Conservation (phyloP, 2,113 vertebrate species). For the Brachyhypopomus gauderio region DNA sequence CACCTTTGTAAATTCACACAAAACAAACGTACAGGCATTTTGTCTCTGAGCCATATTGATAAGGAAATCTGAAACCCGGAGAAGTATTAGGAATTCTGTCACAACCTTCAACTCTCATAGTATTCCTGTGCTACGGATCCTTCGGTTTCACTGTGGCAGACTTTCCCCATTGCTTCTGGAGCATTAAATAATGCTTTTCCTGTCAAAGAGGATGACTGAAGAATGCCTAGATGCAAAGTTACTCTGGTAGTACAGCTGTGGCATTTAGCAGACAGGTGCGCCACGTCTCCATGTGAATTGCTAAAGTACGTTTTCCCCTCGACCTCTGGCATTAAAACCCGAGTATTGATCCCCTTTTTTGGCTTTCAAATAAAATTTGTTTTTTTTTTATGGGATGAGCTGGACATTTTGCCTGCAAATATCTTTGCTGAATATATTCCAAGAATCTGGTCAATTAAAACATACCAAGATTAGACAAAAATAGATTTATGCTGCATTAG, state of each 20-base stretch:
- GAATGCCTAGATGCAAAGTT: neutral
- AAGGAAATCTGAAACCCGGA: neutral
- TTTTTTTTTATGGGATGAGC: slow-evolving; percentile 9
- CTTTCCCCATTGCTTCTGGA: neutral
- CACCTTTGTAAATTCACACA: neutral
- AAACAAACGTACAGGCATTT: neutral
- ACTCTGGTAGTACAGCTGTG: neutral
- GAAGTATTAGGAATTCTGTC: neutral
- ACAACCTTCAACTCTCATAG: neutral
- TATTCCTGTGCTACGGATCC: neutral
- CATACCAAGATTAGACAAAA: neutral
- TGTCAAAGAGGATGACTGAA: slow-evolving; percentile 5
- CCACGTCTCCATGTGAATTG: neutral
- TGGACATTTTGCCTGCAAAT: neutral
- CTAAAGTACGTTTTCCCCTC: neutral
- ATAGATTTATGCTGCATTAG: neutral
- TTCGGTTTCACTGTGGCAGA: neutral
- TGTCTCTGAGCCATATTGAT: neutral
- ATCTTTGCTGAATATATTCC: neutral
- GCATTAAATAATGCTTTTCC: slow-evolving; percentile 8
- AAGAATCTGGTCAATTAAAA: neutral
- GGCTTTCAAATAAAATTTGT: neutral
- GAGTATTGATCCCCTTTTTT: neutral
- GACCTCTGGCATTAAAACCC: slow-evolving; percentile 3
- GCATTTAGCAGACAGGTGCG: slow-evolving; percentile 2